Evolutionary conservation across 1,140 invertebrate species (phyloP), one percentile per base, ranked within the genome.

Genomic region (Drosophila takahashii): DNA sequence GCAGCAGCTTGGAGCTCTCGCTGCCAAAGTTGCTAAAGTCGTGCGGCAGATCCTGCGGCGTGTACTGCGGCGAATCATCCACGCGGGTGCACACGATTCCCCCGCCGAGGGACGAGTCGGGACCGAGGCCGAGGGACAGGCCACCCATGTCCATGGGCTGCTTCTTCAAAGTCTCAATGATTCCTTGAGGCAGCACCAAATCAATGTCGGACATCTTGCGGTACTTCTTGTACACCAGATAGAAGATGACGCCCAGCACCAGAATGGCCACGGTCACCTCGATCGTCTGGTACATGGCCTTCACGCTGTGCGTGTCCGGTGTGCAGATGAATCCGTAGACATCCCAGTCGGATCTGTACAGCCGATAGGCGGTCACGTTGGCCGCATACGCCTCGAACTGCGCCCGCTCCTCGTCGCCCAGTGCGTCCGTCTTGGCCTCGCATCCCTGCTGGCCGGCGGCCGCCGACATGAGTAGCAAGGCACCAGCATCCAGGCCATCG

Each of bases 141-240:
- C 69, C 79, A 0, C 36, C 70, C 16, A 53, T 57, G 15, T 90
- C 77, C 18, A 59, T 77, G 0, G 81, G 74, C 11, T 84, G 74
- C 11, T 84, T 89, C 59, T 89, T 90, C 3, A 77, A 39, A 0
- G 45, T 60, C 29, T 87, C 84, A n/a, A 77, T 70, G 0, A 87
- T 69, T 15, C 84, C 84, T 13, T 71, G 62, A 9, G 84, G 84
- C 52, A 89, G 53, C 26, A 74, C 73, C 15, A 79, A n/a, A 4
- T 70, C 73, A 22, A 89, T 89, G 18, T 89, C 77, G 0, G 84
- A 79, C 84, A 89, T 89, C 44, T 90, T 84, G 15, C 59, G 62
- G 11, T 58, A 71, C 47, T 80, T 84, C 32, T 71, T 76, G 44
- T 77, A 87, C 11, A 34, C 64, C 8, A 59, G 34, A 2, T 80